Base-by-base conservation (phyloP, 2,797 vertebrate genomes). In the Cynopterus sphinx region DNA sequence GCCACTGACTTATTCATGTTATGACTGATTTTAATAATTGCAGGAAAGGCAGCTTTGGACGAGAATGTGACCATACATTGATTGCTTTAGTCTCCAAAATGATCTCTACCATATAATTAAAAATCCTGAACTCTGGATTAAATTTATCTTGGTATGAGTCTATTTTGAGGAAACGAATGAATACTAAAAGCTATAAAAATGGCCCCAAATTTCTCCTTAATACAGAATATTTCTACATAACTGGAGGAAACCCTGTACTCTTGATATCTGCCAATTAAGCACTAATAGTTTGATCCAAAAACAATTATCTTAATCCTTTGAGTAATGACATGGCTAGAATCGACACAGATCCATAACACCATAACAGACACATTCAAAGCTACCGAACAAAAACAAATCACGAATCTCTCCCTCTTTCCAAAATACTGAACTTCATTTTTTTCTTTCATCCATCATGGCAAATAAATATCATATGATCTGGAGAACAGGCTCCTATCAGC, bases 121-220 rank as follows among this genome's bases (percentile, higher is more conserved):
- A 86, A 87, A 26, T 5, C 9, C 61, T 67, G 19, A 84, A 92
- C 83, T 67, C 6, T 73, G 59, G 7, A 74, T 74, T 79, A 31
- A 67, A 49, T 82, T 57, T 79, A 96, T 49, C 9, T 55, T 61
- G 15, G 13, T 51, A n/a, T 15, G 12, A 74, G 17, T 82, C 19
- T 84, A n/a, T 36, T 73, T 7, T 41, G 59, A 90, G 71, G 41
- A 88, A 90, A 82, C 70, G 84, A 77, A 77, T 85, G 51, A 94
- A 74, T 16, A 59, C 21, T 24, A 41, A 82, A 17, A 82, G 8
- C 26, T 93, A 7, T 74, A 12, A 83, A 94, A 85, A 86, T 81
- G 39, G 59, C 75, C 12, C 51, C 22, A 67, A 55, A 79, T 61
- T 91, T 88, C 61, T 90, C 67, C 17, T 87, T 55, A 61, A 83